Percentiles rank a stretch among this genome's conserved stretches.
These are phyloP conservation scores for Lapara coniferarum DNA, from an alignment of 2,888 invertebrate genomes.

Conservation along the genomic window DNA sequence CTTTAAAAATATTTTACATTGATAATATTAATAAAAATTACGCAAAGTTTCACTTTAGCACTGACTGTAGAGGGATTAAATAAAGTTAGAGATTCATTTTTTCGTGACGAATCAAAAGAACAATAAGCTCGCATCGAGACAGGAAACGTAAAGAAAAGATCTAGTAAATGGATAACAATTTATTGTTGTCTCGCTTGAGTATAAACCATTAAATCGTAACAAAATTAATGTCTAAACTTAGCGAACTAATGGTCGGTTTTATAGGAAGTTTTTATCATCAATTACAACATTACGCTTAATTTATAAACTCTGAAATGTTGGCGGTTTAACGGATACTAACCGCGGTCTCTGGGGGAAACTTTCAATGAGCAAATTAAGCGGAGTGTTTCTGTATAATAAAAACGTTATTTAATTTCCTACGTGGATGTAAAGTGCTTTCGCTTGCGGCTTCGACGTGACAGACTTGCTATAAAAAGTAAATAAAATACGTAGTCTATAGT, in stretches of 20 bases:
- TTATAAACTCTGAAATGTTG: not conserved
- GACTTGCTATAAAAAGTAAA: too few relatives aligned
- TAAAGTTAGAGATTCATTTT: not conserved
- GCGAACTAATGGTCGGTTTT: not conserved
- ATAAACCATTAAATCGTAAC: not conserved
- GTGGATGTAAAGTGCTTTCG: too few relatives aligned
- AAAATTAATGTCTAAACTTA: conserved; percentile 8
- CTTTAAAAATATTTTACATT: too few relatives aligned
- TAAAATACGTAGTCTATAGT: too few relatives aligned
- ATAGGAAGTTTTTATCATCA: conserved; percentile 14
- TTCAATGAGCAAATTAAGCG: not conserved
- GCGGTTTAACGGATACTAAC: not conserved
- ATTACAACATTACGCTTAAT: conserved; percentile 6
- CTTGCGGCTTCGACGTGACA: too few relatives aligned
- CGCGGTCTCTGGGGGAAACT: not conserved
- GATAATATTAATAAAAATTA: too few relatives aligned
- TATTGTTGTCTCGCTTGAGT: not conserved
- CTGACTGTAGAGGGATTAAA: too few relatives aligned
- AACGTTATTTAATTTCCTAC: too few relatives aligned
- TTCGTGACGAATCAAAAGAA: too few relatives aligned
- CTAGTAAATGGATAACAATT: not conserved
- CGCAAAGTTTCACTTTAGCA: too few relatives aligned
- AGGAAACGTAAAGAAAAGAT: not conserved
- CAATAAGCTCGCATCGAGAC: too few relatives aligned
- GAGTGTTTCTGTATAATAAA: not conserved